phyloP scores from a whole-genome alignment of 2,797 vertebrate species.

The Alcedo quadribrachys region DNA sequence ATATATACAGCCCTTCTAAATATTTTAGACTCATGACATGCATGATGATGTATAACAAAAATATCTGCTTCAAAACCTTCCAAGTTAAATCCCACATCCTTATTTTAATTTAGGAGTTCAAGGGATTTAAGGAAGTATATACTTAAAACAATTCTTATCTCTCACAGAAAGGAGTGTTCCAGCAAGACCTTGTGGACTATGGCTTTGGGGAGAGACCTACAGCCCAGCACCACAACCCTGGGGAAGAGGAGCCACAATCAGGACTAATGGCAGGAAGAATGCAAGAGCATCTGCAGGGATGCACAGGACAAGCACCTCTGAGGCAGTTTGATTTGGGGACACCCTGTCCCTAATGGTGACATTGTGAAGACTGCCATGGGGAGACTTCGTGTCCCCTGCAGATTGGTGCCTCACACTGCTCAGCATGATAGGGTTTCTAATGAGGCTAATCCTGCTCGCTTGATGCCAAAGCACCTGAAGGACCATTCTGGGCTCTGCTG shows the following conservation, averaged over 20 bases:
- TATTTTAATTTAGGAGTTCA: constrained; percentile 29
- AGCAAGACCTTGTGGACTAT: background rate
- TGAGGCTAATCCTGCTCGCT: background rate
- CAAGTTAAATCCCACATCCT: constrained; percentile 41
- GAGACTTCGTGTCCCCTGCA: background rate
- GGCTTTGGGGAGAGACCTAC: background rate
- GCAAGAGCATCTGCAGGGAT: rapidly evolving
- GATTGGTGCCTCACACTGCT: background rate
- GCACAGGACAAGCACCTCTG: rapidly evolving
- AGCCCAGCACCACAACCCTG: background rate
- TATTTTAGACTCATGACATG: constrained; percentile 11
- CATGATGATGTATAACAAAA: constrained; percentile 50
- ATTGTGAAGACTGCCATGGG: rapidly evolving
- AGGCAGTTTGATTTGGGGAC: rapidly evolving
- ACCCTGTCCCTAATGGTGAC: rapidly evolving
- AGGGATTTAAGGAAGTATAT: constrained; percentile 12
- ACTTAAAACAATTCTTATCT: rapidly evolving
- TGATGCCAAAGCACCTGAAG: background rate
- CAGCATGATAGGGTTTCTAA: background rate
- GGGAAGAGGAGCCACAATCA: background rate
- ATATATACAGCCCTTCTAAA: constrained; percentile 53
- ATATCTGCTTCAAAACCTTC: constrained; percentile 29
- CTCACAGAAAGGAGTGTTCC: background rate
- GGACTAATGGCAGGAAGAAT: background rate
- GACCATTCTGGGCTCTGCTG: background rate